A percentile compares a stretch with the other conserved stretches of the same genome.
phyloP scores from a whole-genome alignment of 2,797 vertebrate genomes.

The Notamacropus eugenii region DNA sequence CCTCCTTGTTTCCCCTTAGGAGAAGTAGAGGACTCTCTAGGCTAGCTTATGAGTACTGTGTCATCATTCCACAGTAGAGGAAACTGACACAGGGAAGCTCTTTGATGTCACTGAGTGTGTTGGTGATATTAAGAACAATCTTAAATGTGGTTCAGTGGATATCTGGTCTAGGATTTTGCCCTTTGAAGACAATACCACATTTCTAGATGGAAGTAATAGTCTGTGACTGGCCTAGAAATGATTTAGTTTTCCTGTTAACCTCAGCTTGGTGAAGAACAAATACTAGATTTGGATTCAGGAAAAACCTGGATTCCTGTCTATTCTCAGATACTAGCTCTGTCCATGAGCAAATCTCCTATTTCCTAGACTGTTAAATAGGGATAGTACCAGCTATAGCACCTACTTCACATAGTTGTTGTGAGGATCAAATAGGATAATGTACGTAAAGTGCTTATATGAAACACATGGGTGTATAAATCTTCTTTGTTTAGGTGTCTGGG shows the following conservation, averaged over 20 bases:
- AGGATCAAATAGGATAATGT: not conserved
- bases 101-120: not conserved
- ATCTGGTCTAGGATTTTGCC: not conserved
- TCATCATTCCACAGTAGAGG: slow-evolving; percentile 2
- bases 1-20: not conserved
- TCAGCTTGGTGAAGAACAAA: not conserved
- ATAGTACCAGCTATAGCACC: not conserved
- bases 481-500: not conserved
- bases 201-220: slow-evolving; percentile 17
- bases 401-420: not conserved
- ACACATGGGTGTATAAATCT: not conserved
- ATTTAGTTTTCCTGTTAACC: slow-evolving; percentile 8
- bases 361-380: not conserved
- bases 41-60: not conserved
- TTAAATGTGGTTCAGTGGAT: not conserved
- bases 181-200: not conserved
- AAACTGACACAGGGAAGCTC: not conserved
- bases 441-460: not conserved
- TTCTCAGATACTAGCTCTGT: not conserved
- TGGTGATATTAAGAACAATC: not conserved
- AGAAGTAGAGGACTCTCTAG: not conserved
- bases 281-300: not conserved
- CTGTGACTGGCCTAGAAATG: slow-evolving; percentile 2
- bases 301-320: not conserved
- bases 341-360: not conserved